These are phyloP conservation scores for Hydra vulgaris DNA, from an alignment of 30 jellyfish, hydroid and myxozoan species.

Conservation along the genomic window DNA sequence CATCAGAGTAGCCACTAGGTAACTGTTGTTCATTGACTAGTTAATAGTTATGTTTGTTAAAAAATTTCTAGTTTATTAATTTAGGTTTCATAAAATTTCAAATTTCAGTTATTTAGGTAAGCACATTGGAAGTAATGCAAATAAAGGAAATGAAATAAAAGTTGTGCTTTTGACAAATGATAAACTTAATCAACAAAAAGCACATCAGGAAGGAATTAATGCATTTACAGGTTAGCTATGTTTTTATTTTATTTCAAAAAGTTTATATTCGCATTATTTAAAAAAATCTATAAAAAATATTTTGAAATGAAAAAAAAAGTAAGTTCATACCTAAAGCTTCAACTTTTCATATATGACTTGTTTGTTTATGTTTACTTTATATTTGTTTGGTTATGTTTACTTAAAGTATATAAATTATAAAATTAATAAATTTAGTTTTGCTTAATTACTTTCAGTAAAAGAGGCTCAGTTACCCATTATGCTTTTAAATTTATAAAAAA, in stretches of 20 bases:
- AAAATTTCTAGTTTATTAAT: not conserved
- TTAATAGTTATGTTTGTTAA: not conserved
- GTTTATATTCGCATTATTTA: not conserved
- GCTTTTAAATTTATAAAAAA: too few relatives aligned
- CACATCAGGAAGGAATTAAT: conserved; percentile 57
- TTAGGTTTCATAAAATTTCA: not conserved
- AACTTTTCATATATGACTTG: too few relatives aligned
- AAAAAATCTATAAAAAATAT: too few relatives aligned
- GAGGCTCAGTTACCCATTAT: too few relatives aligned
- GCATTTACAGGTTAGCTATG: conserved; percentile 54
- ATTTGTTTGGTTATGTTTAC: too few relatives aligned
- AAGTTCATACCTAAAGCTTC: too few relatives aligned
- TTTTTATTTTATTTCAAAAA: not conserved
- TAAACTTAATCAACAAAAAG: conserved; percentile 47
- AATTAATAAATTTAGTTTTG: too few relatives aligned
- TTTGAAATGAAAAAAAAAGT: too few relatives aligned
- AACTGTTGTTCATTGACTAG: conserved; percentile 12
- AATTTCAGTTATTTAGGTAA: conserved; percentile 32
- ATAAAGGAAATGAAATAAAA: conserved; percentile 30
- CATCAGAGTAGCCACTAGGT: conserved; percentile 75
- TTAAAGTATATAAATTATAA: too few relatives aligned
- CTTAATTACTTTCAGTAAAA: too few relatives aligned
- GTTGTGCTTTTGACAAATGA: conserved; percentile 85
- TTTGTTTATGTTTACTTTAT: too few relatives aligned
- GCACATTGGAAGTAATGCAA: conserved; percentile 48